Evolutionary conservation across 2,113 vertebrate genomes (phyloP).

Genomic region (Pelecanoides urinatrix): DNA sequence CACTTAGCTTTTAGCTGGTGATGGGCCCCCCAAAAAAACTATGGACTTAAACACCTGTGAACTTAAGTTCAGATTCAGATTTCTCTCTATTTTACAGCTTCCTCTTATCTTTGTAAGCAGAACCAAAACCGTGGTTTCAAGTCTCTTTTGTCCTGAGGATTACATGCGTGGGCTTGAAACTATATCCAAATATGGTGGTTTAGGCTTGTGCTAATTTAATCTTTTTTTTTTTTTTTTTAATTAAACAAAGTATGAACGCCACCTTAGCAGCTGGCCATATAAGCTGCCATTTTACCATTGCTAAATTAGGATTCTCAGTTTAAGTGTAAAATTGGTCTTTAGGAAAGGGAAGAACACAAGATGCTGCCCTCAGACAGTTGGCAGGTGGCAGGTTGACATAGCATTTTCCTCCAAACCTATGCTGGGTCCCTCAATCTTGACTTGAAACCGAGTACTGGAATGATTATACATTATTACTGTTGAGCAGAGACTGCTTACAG

Average conservation of each 20-base stretch:
- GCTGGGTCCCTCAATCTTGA: background rate
- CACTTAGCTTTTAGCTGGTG: background rate
- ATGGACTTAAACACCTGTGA: conserved; percentile 18
- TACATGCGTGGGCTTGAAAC: background rate
- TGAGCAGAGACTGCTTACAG: background rate
- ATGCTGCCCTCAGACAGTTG: background rate
- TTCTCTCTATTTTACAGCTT: conserved; percentile 27
- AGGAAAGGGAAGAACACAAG: background rate
- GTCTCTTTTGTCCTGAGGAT: background rate
- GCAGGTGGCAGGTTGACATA: background rate
- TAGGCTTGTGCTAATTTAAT: background rate
- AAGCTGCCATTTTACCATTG: background rate
- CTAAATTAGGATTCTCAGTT: background rate
- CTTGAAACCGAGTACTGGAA: background rate
- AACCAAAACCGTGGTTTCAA: conserved; percentile 37
- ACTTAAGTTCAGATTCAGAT: background rate
- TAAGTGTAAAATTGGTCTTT: background rate
- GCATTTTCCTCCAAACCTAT: background rate
- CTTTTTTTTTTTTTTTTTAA: background rate
- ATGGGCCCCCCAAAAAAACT: background rate
- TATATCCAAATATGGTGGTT: background rate
- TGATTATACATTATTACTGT: background rate
- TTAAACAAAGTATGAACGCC: background rate
- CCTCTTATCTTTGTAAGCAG: conserved; percentile 25
- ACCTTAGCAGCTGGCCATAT: background rate